Conservation (phyloP, 2,888 invertebrate species). For the Archips xylosteana region DNA sequence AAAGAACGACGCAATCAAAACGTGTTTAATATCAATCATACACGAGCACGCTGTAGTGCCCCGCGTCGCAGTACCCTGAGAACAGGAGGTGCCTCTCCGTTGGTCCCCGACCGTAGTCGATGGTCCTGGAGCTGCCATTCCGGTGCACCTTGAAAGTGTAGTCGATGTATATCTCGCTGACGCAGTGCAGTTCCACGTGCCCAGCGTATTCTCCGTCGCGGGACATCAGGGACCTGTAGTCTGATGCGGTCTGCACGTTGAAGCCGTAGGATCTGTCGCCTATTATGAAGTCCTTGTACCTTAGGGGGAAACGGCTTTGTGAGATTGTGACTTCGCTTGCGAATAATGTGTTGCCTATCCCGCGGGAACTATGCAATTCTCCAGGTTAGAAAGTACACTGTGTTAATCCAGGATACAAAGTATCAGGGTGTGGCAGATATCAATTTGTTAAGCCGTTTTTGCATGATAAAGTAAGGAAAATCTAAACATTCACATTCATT, state of each 20-base stretch:
- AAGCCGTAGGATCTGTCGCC: slow-evolving; percentile 72
- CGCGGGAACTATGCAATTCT: too few species aligned
- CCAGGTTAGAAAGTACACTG: too few species aligned
- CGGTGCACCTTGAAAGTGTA: slow-evolving; percentile 73
- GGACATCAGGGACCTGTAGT: slow-evolving; percentile 69
- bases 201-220: slow-evolving; percentile 76
- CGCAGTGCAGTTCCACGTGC: slow-evolving; percentile 73
- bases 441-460: too few species aligned
- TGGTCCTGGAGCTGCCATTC: slow-evolving; percentile 62
- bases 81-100: slow-evolving; percentile 70
- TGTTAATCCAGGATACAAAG: too few species aligned
- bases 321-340: too few species aligned
- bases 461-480: too few species aligned
- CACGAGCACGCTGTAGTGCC: slow-evolving; percentile 77
- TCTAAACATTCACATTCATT: too few species aligned
- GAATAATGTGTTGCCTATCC: too few species aligned
- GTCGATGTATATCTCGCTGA: slow-evolving; percentile 68
- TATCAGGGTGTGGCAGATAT: too few species aligned
- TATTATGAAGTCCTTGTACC: slow-evolving; percentile 76
- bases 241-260: slow-evolving; percentile 54
- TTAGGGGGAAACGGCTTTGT: slow-evolving; percentile 34
- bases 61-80: slow-evolving; percentile 73
- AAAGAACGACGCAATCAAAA: too few species aligned
- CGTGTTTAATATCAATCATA: slow-evolving; percentile 46
- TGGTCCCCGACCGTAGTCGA: slow-evolving; percentile 72